These are phyloP conservation scores for Odiellus spinosus DNA, from an alignment of 2,888 invertebrate genomes.

Conservation along the genomic window DNA sequence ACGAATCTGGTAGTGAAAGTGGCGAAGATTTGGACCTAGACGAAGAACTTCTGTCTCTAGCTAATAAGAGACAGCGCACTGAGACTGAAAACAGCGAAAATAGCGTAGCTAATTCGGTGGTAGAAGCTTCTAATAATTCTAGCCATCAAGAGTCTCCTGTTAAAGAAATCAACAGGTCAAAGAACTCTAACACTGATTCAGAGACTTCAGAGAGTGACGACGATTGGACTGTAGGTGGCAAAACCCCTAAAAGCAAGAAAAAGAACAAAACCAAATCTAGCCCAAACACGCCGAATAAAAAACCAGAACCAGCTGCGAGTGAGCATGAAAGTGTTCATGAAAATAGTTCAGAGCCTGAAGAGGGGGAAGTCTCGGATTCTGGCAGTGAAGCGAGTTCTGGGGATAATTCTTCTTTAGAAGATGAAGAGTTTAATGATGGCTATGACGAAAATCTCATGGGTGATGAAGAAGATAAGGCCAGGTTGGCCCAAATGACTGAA, in stretches of 20 bases:
- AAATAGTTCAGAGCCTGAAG: constrained; percentile 17
- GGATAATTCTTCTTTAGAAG: constrained; percentile 19
- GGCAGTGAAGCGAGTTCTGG: constrained; percentile 14
- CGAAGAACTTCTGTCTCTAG: constrained; percentile 6
- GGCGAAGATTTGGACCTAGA: constrained; percentile 8
- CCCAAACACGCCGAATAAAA: constrained; percentile 4
- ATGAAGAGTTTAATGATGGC: constrained; percentile 80
- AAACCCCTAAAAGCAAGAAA: constrained; percentile 13
- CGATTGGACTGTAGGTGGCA: constrained; percentile 17
- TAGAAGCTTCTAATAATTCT: too few relatives aligned
- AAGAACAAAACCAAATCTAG: constrained; percentile 6
- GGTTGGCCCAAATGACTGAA: constrained; percentile 81
- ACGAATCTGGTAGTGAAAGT: constrained; percentile 14
- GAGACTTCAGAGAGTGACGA: constrained; percentile 17
- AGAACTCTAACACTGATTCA: constrained; percentile 10
- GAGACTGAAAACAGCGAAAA: constrained; percentile 13
- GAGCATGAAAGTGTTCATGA: constrained; percentile 12
- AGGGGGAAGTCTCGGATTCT: constrained; percentile 18
- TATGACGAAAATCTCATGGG: constrained; percentile 95
- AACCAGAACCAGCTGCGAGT: not conserved
- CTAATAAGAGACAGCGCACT: constrained; percentile 6
- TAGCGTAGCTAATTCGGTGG: constrained; percentile 6
- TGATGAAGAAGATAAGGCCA: constrained; percentile 80
- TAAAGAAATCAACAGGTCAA: not conserved
- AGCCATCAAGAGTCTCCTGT: not conserved